These are phyloP conservation scores for Dufourea novaeangliae DNA, from an alignment of 1,140 invertebrate genomes.

Conservation along the genomic window DNA sequence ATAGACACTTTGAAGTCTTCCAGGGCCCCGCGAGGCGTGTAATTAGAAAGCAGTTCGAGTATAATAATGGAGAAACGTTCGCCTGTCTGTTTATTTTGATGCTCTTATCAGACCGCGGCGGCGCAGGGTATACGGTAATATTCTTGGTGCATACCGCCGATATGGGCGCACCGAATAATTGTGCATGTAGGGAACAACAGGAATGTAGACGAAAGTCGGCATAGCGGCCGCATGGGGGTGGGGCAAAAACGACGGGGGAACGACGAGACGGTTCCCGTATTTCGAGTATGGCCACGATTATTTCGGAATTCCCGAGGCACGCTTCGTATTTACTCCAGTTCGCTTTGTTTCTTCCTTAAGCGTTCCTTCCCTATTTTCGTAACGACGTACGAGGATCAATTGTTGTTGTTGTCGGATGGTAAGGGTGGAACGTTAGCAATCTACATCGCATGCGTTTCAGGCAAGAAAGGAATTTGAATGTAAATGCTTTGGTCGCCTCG, in stretches of 20 bases:
- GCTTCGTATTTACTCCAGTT: slow-evolving; percentile 41
- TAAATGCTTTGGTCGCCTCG: slow-evolving; percentile 65
- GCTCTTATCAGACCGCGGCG: slow-evolving; percentile 24
- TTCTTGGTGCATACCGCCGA: slow-evolving; percentile 34
- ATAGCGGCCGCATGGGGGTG: not conserved
- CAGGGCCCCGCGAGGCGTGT: not conserved
- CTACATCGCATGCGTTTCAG: slow-evolving; percentile 52
- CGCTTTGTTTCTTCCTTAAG: slow-evolving; percentile 59
- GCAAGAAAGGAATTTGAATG: slow-evolving; percentile 65
- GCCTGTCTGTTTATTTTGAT: not conserved
- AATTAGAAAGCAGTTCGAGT: not conserved
- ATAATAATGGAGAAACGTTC: not conserved
- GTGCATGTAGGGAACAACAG: slow-evolving; percentile 9
- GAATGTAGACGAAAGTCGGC: slow-evolving; percentile 28
- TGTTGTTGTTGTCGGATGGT: too few species aligned
- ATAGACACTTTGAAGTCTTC: not conserved
- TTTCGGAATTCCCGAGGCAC: slow-evolving; percentile 54
- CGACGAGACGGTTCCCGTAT: slow-evolving; percentile 25
- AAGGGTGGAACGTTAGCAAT: slow-evolving; percentile 57
- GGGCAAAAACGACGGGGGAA: slow-evolving; percentile 7
- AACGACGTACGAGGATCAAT: slow-evolving; percentile 61
- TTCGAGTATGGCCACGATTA: slow-evolving; percentile 51
- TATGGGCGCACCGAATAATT: slow-evolving; percentile 36
- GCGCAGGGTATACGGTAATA: slow-evolving; percentile 35
- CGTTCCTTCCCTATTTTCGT: slow-evolving; percentile 53